phyloP scores from a whole-genome alignment of 2,888 invertebrate genomes.

The Branchipolynoe longqiensis region DNA sequence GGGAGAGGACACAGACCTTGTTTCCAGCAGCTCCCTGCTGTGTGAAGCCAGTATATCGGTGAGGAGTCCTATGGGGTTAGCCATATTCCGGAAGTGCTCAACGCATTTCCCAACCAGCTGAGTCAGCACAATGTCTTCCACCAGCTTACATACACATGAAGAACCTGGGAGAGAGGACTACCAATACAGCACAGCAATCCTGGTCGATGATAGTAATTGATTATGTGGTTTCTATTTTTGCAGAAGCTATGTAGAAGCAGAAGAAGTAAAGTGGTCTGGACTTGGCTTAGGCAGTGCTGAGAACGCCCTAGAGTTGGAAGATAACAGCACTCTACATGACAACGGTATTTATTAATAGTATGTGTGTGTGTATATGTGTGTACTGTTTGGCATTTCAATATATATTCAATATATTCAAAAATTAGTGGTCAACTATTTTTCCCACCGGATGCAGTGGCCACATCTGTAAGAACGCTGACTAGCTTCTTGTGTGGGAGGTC shows the following conservation, averaged over 20 bases:
- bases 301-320: slow-evolving; percentile 84
- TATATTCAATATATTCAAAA: too few relatives aligned
- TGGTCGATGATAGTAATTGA: too few relatives aligned
- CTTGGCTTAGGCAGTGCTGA: slow-evolving; percentile 86
- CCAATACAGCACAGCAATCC: background rate
- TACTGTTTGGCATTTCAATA: too few relatives aligned
- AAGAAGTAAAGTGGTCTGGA: slow-evolving; percentile 87
- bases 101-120: slow-evolving; percentile 92
- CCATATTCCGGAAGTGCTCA: slow-evolving; percentile 91
- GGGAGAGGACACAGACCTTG: slow-evolving; percentile 84
- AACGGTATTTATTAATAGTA: too few relatives aligned
- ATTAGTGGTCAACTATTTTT: too few relatives aligned
- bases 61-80: slow-evolving; percentile 89
- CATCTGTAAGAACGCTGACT: too few relatives aligned
- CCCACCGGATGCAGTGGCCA: too few relatives aligned
- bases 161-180: slow-evolving; percentile 83
- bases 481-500: too few relatives aligned
- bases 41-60: slow-evolving; percentile 85
- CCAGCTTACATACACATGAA: slow-evolving; percentile 88
- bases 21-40: slow-evolving; percentile 86
- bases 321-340: slow-evolving; percentile 86
- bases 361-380: too few relatives aligned
- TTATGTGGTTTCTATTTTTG: background rate
- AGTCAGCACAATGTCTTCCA: slow-evolving; percentile 91
- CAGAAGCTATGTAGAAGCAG: slow-evolving; percentile 87